A percentile compares a stretch with the other conserved stretches of the same genome.
Conservation (phyloP, 2,888 invertebrate genomes). For the Andrena fulva region DNA sequence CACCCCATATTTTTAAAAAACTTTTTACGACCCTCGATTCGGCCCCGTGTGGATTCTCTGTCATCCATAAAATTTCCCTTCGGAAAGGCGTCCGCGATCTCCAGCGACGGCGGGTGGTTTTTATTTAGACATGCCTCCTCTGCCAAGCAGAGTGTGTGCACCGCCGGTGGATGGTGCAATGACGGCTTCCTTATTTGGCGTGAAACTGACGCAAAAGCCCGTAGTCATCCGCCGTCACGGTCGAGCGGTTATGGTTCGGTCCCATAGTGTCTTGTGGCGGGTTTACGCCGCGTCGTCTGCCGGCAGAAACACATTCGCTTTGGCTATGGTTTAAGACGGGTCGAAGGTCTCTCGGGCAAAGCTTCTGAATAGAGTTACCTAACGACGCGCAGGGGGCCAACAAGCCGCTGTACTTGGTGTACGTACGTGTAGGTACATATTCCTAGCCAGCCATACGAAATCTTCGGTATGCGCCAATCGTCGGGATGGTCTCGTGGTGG, state of each 20-base stretch:
- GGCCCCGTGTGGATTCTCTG: neutral
- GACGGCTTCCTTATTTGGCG: slow-evolving; percentile 71
- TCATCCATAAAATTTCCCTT: neutral
- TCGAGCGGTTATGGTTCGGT: slow-evolving; percentile 66
- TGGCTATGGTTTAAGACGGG: slow-evolving; percentile 73
- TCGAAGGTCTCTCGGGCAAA: slow-evolving; percentile 72
- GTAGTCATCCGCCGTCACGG: slow-evolving; percentile 69
- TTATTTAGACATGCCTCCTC: slow-evolving; percentile 46
- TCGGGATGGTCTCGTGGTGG: slow-evolving; percentile 67
- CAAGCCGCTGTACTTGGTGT: slow-evolving; percentile 58
- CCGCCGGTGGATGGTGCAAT: slow-evolving; percentile 52
- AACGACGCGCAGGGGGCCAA: slow-evolving; percentile 63
- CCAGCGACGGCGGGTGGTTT: slow-evolving; percentile 29
- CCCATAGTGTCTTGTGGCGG: slow-evolving; percentile 62
- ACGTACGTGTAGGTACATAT: slow-evolving; percentile 41
- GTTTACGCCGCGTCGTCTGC: slow-evolving; percentile 59
- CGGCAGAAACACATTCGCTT: slow-evolving; percentile 71
- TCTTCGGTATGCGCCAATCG: slow-evolving; percentile 69
- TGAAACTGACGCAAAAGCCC: slow-evolving; percentile 71
- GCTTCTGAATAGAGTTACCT: slow-evolving; percentile 72
- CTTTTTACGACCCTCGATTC: no score
- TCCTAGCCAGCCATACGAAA: slow-evolving; percentile 62
- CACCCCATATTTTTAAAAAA: neutral
- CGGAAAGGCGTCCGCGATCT: slow-evolving; percentile 3
- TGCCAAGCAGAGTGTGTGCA: slow-evolving; percentile 47